phyloP scores from a whole-genome alignment of 1,140 invertebrate species.

The Samia ricini region DNA sequence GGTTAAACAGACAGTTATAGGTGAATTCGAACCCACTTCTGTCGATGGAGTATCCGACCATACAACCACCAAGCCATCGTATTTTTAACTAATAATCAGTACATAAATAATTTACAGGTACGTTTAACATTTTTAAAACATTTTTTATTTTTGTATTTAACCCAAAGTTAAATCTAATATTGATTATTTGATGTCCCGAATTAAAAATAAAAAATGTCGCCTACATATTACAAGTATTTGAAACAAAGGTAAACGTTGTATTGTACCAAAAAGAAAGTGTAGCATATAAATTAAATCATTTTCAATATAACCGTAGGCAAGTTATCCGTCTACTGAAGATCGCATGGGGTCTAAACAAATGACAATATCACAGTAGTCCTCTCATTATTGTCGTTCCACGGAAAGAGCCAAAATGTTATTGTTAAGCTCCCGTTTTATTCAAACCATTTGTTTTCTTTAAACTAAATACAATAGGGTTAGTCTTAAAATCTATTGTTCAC shows the following conservation, averaged over 20 bases:
- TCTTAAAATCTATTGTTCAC: conserved; percentile 46
- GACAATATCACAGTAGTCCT: conserved; percentile 53
- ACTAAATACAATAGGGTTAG: conserved; percentile 65
- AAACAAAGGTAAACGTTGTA: not conserved
- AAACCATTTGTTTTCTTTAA: conserved; percentile 56
- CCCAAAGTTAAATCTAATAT: too few relatives aligned
- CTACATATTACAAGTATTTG: not conserved
- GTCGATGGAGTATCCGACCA: too few relatives aligned
- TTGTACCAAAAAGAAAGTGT: not conserved
- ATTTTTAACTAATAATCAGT: too few relatives aligned
- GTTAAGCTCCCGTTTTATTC: conserved; percentile 46
- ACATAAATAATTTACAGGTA: too few relatives aligned
- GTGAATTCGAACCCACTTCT: too few relatives aligned
- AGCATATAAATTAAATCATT: not conserved
- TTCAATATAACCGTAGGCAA: conserved; percentile 5
- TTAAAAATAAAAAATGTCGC: too few relatives aligned
- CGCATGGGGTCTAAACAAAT: conserved; percentile 45
- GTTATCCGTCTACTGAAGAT: conserved; percentile 29
- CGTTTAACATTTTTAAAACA: too few relatives aligned
- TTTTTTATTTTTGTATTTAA: too few relatives aligned
- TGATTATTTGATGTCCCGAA: too few relatives aligned
- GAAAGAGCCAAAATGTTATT: conserved; percentile 53
- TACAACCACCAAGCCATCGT: too few relatives aligned
- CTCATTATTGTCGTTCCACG: conserved; percentile 53
- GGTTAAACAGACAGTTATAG: too few relatives aligned